Evolutionary conservation across 2,888 invertebrate genomes (phyloP).

Genomic region (Plebejus melissa): DNA sequence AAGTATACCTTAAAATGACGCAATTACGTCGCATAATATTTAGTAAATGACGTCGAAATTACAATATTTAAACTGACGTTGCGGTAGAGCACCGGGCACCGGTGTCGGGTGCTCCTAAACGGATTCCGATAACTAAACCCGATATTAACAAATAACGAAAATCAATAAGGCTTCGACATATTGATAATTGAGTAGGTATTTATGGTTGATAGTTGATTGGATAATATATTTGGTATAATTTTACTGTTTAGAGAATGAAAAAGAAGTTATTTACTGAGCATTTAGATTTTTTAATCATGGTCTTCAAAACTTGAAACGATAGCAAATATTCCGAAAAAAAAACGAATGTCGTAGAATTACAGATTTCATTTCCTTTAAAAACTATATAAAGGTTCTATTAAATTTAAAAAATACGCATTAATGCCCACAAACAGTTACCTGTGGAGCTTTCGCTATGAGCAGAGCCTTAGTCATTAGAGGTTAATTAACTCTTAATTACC

Average conservation of each 20-base stretch:
- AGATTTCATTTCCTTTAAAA: no score
- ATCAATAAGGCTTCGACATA: neutral
- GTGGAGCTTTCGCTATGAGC: neutral
- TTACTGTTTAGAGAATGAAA: neutral
- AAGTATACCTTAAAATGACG: neutral
- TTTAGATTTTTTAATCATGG: no score
- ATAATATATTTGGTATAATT: neutral
- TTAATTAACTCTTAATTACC: constrained; percentile 27
- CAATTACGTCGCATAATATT: constrained; percentile 14
- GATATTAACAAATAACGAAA: constrained; percentile 26
- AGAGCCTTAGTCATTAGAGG: constrained; percentile 21
- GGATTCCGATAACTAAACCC: constrained; percentile 22
- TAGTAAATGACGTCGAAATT: constrained; percentile 9
- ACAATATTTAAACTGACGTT: constrained; percentile 11
- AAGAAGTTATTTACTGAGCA: neutral
- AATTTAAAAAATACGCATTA: no score
- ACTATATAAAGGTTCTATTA: no score
- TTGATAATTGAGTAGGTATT: neutral
- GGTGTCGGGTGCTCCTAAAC: constrained; percentile 19
- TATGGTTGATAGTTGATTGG: neutral
- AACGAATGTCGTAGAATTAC: no score
- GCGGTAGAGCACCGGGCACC: neutral
- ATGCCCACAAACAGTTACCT: no score
- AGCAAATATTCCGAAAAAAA: no score
- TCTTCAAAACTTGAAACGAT: no score